Evolutionary conservation across 2,113 vertebrate species (phyloP).

Genomic region (Mustelus asterias): DNA sequence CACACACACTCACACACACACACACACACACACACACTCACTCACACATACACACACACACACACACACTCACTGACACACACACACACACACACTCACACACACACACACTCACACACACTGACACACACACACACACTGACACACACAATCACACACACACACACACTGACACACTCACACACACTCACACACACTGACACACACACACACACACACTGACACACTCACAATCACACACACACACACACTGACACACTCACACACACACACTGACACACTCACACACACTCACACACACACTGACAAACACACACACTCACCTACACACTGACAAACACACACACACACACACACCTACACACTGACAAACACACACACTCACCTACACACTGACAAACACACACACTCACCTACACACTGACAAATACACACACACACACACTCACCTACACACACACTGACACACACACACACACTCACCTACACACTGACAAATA

Average conservation of each 20-base stretch:
- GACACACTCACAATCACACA: background rate
- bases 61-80: background rate
- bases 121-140: background rate
- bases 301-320: too few relatives aligned
- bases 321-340: background rate
- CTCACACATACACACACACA: too few relatives aligned
- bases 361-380: too few relatives aligned
- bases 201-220: background rate
- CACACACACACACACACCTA: too few relatives aligned
- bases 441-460: background rate
- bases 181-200: too few relatives aligned
- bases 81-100: too few relatives aligned
- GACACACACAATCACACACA: too few relatives aligned
- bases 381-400: background rate
- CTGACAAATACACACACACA: background rate
- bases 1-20: background rate
- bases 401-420: background rate
- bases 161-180: background rate
- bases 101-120: background rate
- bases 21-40: background rate
- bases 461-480: background rate
- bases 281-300: too few relatives aligned
- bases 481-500: background rate
- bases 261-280: background rate
- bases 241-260: too few relatives aligned